Evolutionary conservation across 2,888 invertebrate genomes (phyloP).

Genomic region (Adelphocoris suturalis): DNA sequence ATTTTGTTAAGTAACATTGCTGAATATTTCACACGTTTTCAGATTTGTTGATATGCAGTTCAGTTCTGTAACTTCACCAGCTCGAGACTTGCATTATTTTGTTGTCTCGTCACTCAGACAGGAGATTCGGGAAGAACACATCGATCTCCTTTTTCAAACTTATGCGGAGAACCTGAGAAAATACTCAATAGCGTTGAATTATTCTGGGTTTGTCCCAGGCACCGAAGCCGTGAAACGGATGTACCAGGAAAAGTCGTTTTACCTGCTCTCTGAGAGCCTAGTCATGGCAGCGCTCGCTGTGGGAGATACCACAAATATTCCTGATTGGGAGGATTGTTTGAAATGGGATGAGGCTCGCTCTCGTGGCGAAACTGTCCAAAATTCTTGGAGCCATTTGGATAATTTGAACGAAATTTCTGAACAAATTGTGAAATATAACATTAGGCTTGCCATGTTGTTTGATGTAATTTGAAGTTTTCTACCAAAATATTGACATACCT

Average conservation of each 20-base stretch:
- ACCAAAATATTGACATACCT: too few species aligned
- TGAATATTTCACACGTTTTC: slow-evolving; percentile 21
- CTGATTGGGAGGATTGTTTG: slow-evolving; percentile 11
- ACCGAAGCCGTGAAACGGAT: neutral
- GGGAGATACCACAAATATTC: neutral
- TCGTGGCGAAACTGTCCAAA: neutral
- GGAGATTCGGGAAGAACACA: slow-evolving; percentile 21
- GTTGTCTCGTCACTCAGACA: slow-evolving; percentile 50
- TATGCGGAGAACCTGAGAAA: slow-evolving; percentile 62
- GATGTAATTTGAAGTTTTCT: neutral
- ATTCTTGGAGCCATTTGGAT: slow-evolving; percentile 2
- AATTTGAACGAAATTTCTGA: slow-evolving; percentile 2
- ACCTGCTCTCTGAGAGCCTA: neutral
- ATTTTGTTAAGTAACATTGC: too few species aligned
- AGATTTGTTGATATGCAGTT: slow-evolving; percentile 72
- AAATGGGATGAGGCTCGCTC: neutral
- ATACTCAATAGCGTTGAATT: slow-evolving; percentile 13
- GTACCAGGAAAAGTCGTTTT: neutral
- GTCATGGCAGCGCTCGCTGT: neutral
- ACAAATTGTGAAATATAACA: neutral
- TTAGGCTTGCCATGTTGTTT: neutral
- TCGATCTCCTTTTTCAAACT: slow-evolving; percentile 47
- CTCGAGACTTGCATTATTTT: slow-evolving; percentile 66
- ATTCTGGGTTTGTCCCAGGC: neutral
- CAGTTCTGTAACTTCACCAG: slow-evolving; percentile 55